Base-by-base conservation (phyloP, 2,113 vertebrate genomes). In the Eulemur rufifrons region DNA sequence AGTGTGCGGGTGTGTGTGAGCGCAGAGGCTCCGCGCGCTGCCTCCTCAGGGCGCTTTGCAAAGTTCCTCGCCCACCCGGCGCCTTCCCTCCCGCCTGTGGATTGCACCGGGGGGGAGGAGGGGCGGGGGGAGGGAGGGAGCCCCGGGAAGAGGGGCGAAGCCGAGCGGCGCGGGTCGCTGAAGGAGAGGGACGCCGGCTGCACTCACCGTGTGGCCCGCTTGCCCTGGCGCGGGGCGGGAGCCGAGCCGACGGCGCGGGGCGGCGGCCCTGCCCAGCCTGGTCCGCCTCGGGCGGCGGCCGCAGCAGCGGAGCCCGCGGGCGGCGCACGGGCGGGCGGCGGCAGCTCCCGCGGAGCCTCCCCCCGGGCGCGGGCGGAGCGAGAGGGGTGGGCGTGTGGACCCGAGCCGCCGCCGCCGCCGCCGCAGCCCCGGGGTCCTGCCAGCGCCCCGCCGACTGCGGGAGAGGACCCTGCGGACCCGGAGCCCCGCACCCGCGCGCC, bases 61-160 rank as follows among this genome's bases (percentile, higher is more conserved):
- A 98, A 98, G 97, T 97, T 97, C 92, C 95, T 94, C 69, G 84
- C 97, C 97, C 97, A 95, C 94, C 97, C 56, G 9, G 84, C 92
- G 92, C 83, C 71, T 61, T 14, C 66, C 92, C 92, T 86, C 95
- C 96, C 56, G 96, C 97, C 91, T 12, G 86, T 39, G 86, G 94
- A 27, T 47, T 14, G 74, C 95, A 50, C 61, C 0, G 56, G 23
- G 39, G 78, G 61, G 29, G 7, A 64, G 47, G 17, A 74, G 92
- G 5, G 5, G 12, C 3, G 6, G 56, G 8, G 91, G 63, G 61
- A 47, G 42, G 12, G 29, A 59, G 45, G 50, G 2, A 5, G 39
- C 18, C 52, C 13, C 8, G 54, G 69, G 52, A 29, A 61, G 52
- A 47, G 78, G 89, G 91, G 42, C 66, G 12, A 15, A 29, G 87